These are phyloP conservation scores for Aix galericulata DNA, from an alignment of 2,113 vertebrate genomes.

Conservation along the genomic window DNA sequence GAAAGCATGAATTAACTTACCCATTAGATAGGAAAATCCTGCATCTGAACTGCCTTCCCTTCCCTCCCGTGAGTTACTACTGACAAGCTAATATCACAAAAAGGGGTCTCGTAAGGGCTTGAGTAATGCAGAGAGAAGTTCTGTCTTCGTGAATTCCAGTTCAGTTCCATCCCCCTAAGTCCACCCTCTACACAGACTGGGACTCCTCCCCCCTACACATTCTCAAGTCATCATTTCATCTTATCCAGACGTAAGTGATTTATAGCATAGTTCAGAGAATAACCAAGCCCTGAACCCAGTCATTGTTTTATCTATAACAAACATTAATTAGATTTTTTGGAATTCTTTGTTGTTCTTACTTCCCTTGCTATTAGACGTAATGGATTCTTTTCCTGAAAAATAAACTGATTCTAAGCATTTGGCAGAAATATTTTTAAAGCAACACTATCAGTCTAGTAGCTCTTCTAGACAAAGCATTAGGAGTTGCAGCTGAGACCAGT, in stretches of 20 bases:
- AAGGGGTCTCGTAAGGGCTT: neutral
- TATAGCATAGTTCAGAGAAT: neutral
- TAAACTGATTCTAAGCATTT: neutral
- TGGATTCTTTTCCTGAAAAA: neutral
- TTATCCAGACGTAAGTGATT: neutral
- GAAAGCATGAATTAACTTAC: neutral
- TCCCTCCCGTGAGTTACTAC: neutral
- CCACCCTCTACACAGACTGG: neutral
- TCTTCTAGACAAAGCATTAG: neutral
- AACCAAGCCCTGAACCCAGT: neutral
- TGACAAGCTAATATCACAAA: neutral
- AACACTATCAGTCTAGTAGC: neutral
- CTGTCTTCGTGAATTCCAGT: neutral
- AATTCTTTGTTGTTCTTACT: neutral
- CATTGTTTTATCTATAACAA: neutral
- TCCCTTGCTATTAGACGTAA: neutral
- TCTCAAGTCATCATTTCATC: neutral
- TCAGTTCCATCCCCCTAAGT: accelerated
- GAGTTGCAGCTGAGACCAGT: neutral
- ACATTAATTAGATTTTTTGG: neutral
- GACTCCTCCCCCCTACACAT: neutral
- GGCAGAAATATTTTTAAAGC: neutral
- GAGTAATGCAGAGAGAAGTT: neutral
- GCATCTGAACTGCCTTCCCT: neutral
- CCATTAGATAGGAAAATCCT: neutral